Evolutionary conservation across 2,888 invertebrate genomes (phyloP), one percentile per base, ranked within the genome.

Genomic region (Meteorus colon): DNA sequence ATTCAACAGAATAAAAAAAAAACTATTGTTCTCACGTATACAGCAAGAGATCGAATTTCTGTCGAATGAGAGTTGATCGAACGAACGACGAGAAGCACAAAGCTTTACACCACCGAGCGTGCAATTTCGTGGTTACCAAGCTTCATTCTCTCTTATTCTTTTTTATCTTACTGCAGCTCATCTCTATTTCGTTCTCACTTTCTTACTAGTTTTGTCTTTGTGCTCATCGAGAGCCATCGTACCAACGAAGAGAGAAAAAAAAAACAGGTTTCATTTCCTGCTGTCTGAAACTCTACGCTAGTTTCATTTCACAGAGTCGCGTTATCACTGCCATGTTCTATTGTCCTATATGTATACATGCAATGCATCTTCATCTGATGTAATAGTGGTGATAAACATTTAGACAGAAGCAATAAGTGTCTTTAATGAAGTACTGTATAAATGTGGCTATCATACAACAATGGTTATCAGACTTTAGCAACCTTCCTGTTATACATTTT

Each of bases 101-200:
- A 72, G 72, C 72, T 55, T 55, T 31, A 31, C 69, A 51, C 6
- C 31, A 27, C 48, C 45, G 27, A 63, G 41, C 31, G 63, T 51
- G n/a, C 72, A 72, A 72, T 72, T 72, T 63, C 48, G 72, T 72
- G 72, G 51, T 48, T 63, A 48, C 48, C 41, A 29, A 72, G 72
- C 63, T 63, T 72, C 63, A 63, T 72, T 72, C 19, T 29, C 48
- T 63, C n/a, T n/a, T n/a, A 16, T 48, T 48, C 2, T 48, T 48
- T 48, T 48, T 48, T 48, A 48, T 48, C 16, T 16, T 2, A 48
- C n/a, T 48, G 16, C 4, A 4, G 4, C n/a, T 48, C 14, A 16
- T 14, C 48, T 16, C n/a, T 16, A 41, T 41, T 41, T 41, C 12
- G 41, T 16, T n/a, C n/a, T 48, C n/a, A 48, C 48, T 48, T 48